Conservation (phyloP, 2,797 vertebrate species). For the Natrix natrix region DNA sequence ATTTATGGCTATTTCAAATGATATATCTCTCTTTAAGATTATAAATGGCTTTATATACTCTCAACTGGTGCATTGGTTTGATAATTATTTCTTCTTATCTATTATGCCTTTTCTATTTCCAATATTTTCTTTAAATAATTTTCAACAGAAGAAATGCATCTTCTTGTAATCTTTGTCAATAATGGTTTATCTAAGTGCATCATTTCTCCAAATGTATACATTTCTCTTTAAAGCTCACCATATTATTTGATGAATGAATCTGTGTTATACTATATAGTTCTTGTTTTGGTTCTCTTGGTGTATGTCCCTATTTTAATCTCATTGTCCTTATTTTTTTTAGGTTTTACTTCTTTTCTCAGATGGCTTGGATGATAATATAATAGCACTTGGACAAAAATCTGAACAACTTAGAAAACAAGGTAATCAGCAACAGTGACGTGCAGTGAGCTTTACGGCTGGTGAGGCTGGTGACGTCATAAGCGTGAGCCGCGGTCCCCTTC, state of each 20-base stretch:
- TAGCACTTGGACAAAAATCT: conserved; percentile 62
- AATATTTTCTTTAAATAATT: not conserved
- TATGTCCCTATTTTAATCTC: not conserved
- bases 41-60: not conserved
- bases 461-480: too few species aligned
- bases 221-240: not conserved
- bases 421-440: conserved; percentile 27
- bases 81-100: not conserved
- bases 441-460: too few species aligned
- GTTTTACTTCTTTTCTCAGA: conserved; percentile 70
- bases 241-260: not conserved
- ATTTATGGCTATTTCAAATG: not conserved
- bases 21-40: not conserved
- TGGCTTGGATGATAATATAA: conserved; percentile 65
- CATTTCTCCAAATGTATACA: not conserved
- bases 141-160: not conserved
- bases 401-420: conserved; percentile 64
- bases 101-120: not conserved
- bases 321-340: conserved; percentile 43
- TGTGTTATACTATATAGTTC: not conserved
- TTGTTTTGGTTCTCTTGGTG: not conserved
- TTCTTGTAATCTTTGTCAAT: not conserved
- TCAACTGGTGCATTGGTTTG: not conserved
- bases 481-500: too few species aligned
- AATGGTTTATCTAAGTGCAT: not conserved